phyloP scores from a whole-genome alignment of 1,140 invertebrate species.

The Lasioglossum albipes region DNA sequence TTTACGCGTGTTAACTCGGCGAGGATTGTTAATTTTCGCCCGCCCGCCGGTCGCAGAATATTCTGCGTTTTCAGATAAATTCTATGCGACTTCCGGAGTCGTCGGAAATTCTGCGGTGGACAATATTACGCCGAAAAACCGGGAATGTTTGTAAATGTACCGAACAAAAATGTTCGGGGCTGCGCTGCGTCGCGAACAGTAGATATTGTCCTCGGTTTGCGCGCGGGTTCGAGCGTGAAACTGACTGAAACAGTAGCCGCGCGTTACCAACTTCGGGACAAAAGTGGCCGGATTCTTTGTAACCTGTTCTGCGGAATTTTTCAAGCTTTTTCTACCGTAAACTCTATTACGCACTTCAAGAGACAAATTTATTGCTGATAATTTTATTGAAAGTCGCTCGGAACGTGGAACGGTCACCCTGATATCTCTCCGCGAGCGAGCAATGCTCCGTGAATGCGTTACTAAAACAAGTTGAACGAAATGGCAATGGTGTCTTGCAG shows the following conservation, averaged over 20 bases:
- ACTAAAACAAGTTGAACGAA: no score
- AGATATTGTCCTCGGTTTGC: background rate
- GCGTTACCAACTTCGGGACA: background rate
- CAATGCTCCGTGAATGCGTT: no score
- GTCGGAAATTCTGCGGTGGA: slow-evolving; percentile 1
- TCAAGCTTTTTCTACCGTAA: background rate
- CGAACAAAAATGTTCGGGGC: background rate
- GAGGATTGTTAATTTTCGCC: background rate
- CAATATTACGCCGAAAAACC: background rate
- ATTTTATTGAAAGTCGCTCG: background rate
- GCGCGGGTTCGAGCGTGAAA: slow-evolving; percentile 6
- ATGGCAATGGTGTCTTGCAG: no score
- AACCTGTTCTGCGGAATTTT: background rate
- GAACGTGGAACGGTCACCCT: no score
- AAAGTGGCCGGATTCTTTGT: background rate
- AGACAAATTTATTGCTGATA: background rate
- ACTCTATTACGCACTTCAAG: background rate
- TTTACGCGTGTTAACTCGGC: background rate
- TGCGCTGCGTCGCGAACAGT: background rate
- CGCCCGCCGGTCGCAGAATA: background rate
- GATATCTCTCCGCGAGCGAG: background rate
- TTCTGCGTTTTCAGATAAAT: background rate
- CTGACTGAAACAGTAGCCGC: background rate
- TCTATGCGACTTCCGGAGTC: background rate
- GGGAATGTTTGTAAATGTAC: background rate